Percentiles rank a stretch among this genome's conserved stretches.
Conservation (phyloP, 2,797 vertebrate genomes). For the Bovichtus variegatus region DNA sequence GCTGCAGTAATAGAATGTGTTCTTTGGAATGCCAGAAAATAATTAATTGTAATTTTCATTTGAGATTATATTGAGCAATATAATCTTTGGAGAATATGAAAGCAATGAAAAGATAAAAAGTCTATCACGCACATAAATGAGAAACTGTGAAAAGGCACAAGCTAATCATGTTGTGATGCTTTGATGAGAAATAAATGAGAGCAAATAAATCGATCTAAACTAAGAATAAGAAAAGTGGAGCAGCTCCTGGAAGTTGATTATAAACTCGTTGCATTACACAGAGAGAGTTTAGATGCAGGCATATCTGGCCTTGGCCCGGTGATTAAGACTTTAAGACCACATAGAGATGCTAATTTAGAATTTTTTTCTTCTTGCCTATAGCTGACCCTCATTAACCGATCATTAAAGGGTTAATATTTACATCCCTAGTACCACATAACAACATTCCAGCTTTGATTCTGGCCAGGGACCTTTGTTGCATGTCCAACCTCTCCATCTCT, state of each 20-base stretch:
- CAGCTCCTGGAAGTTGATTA: conserved; percentile 41
- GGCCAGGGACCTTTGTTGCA: too few relatives aligned
- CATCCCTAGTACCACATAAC: too few relatives aligned
- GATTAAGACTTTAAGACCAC: too few relatives aligned
- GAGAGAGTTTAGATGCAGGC: not conserved
- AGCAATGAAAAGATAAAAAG: conserved; percentile 52
- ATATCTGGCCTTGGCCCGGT: not conserved
- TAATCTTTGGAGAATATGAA: conserved; percentile 53
- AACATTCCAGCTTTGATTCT: too few relatives aligned
- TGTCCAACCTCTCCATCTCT: too few relatives aligned
- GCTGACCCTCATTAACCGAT: too few relatives aligned
- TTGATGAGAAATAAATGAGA: conserved; percentile 61
- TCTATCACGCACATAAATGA: conserved; percentile 52
- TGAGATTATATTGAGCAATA: conserved; percentile 56
- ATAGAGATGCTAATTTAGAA: too few relatives aligned
- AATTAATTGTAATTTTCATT: conserved; percentile 61
- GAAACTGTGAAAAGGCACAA: conserved; percentile 42
- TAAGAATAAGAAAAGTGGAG: conserved; percentile 14
- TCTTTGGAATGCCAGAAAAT: conserved; percentile 40
- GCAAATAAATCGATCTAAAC: conserved; percentile 58
- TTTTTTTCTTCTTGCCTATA: too few relatives aligned
- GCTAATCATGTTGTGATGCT: conserved; percentile 53
- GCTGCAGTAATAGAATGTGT: conserved; percentile 32
- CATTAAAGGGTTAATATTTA: too few relatives aligned
- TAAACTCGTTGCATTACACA: conserved; percentile 18